These are phyloP conservation scores for Lasioglossum leucozonium DNA, from an alignment of 2,888 invertebrate genomes.

Conservation along the genomic window DNA sequence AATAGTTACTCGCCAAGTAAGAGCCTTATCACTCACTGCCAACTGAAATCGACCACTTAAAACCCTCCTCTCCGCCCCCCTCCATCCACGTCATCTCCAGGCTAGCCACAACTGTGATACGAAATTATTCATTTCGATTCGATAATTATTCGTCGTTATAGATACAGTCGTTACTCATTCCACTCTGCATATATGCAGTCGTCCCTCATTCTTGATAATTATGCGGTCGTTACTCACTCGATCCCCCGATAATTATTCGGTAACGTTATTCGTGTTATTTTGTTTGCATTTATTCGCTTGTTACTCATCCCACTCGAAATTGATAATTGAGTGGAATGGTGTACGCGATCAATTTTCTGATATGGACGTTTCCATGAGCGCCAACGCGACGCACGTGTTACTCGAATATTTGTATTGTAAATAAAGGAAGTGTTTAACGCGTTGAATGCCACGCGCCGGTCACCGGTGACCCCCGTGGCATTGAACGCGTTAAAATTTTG, in stretches of 20 bases:
- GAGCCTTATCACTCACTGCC: conserved; percentile 7
- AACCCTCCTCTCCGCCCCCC: too few relatives aligned
- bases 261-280: neutral
- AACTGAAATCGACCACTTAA: neutral
- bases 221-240: neutral
- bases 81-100: too few relatives aligned
- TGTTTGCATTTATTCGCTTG: neutral
- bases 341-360: too few relatives aligned
- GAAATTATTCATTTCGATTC: neutral
- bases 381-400: too few relatives aligned
- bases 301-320: neutral
- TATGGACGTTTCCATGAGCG: too few relatives aligned
- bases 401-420: neutral
- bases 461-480: too few relatives aligned
- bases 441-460: too few relatives aligned
- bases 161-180: neutral
- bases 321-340: neutral
- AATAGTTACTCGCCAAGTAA: conserved; percentile 81
- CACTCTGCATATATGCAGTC: neutral
- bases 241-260: neutral
- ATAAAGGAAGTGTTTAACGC: neutral
- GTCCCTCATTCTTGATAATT: neutral
- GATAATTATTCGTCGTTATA: neutral
- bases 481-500: too few relatives aligned
- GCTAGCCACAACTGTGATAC: too few relatives aligned